Base-by-base conservation (phyloP, 2,888 invertebrate species). In the Zhuqinia jingwanae region DNA sequence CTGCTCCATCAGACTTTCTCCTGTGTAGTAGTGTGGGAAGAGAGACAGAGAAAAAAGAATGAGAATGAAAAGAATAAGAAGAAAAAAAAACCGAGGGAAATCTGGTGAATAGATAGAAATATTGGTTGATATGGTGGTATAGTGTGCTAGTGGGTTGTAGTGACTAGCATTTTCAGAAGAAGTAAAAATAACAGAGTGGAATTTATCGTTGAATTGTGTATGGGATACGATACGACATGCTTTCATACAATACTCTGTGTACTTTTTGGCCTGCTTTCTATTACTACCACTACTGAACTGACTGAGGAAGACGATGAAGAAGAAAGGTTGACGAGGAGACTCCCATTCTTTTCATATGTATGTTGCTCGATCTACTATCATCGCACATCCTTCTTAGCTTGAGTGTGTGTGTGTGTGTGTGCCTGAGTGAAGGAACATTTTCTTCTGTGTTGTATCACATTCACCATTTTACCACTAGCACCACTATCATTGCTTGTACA, bases 21-120 rank as follows among this genome's bases (percentile, higher is more conserved):
- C 50, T 8, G n/a, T n/a, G 42, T 42, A 42, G 65, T 15, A n/a
- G 63, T 60, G 27, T 11, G 27, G 2, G 17, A 5, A 53, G 17
- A n/a, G 17, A 53, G 53, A 53, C 0, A n/a, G 60, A 27, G 50
- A 50, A 13, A 27, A 15, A 3, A 17, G 63, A 3, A 45, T 3
- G 70, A 42, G 3, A n/a, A 22, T 47, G 70, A 47, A 15, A 22
- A 47, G 70, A 45, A 22, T 68, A 70, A 25, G 13, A 45, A 65
- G 47, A 70, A 70, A 70, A 45, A 65, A 70, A 70, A 70, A 70
- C 47, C 70, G 15, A 70, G 70, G 22, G 25, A 70, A 70, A 70
- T 70, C 70, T 70, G 70, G 70, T 70, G 8, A 8, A 36, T 36
- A 8, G 36, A 36, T 36, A 36, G 36, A 36, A 50, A 70, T 70